These are phyloP conservation scores for Lacanobia oleracea DNA, from an alignment of 2,888 invertebrate species.

Conservation along the genomic window DNA sequence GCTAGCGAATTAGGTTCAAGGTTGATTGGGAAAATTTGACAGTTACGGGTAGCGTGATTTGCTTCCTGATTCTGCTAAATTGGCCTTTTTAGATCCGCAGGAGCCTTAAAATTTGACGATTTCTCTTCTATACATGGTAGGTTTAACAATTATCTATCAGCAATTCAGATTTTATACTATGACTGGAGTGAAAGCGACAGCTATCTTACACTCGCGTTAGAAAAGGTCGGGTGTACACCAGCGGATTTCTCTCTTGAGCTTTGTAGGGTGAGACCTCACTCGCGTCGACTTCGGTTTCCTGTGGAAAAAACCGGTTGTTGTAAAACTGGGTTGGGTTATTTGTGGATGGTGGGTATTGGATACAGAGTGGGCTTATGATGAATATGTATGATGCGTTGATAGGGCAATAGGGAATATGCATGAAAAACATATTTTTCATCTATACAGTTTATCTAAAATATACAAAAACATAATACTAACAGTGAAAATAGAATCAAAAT, in stretches of 20 bases:
- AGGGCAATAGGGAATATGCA: no score
- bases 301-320: slow-evolving; percentile 41
- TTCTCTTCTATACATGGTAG: slow-evolving; percentile 14
- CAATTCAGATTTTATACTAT: slow-evolving; percentile 42
- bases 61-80: no score
- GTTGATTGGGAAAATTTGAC: no score
- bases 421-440: no score
- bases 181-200: slow-evolving; percentile 61
- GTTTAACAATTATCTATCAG: slow-evolving; percentile 20
- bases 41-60: no score
- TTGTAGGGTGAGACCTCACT: slow-evolving; percentile 79
- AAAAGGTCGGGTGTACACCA: slow-evolving; percentile 65
- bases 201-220: slow-evolving; percentile 67
- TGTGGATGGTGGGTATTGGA: not conserved
- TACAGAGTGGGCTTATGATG: not conserved
- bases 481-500: no score
- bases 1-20: no score
- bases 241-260: slow-evolving; percentile 76
- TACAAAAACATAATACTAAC: no score
- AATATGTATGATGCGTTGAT: not conserved
- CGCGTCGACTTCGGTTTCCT: slow-evolving; percentile 79
- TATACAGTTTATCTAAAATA: no score
- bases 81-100: no score
- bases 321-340: slow-evolving; percentile 13
- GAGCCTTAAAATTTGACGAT: not conserved